Evolutionary conservation across 2,797 vertebrate genomes (phyloP).

Genomic region (Xerus rutilus): DNA sequence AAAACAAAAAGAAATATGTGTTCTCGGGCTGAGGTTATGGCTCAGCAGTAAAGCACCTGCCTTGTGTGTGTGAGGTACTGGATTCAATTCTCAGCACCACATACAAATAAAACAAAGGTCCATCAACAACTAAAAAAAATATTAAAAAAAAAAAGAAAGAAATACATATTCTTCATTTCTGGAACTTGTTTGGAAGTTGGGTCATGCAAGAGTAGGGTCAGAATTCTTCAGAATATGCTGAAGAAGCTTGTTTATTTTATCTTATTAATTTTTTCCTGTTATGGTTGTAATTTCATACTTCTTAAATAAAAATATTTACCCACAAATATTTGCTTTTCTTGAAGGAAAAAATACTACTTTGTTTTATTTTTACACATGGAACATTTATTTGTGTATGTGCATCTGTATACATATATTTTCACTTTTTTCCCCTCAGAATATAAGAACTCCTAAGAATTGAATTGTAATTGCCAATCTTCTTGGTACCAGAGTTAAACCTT

Average conservation of each 20-base stretch:
- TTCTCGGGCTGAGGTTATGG: no score
- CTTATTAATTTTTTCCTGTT: constrained; percentile 13
- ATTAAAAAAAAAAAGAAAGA: background rate
- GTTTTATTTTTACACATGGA: constrained; percentile 65
- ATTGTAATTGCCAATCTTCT: constrained; percentile 8
- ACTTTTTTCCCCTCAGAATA: constrained; percentile 28
- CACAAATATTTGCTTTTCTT: constrained; percentile 84
- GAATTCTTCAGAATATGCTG: background rate
- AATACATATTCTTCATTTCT: background rate
- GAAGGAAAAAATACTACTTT: constrained; percentile 74
- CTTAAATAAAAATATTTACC: constrained; percentile 85
- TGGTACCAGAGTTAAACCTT: background rate
- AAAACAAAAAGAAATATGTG: no score
- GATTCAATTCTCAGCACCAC: no score
- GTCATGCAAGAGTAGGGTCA: background rate
- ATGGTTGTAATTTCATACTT: constrained; percentile 73
- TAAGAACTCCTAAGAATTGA: constrained; percentile 43
- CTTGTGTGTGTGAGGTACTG: no score
- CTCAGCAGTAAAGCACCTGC: no score
- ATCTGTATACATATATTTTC: background rate
- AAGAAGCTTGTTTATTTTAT: background rate
- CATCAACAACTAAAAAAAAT: no score
- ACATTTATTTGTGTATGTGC: background rate
- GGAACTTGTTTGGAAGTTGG: background rate
- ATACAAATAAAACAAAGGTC: no score